Evolutionary conservation across 2,113 vertebrate genomes (phyloP).

Genomic region (Steatornis caripensis): DNA sequence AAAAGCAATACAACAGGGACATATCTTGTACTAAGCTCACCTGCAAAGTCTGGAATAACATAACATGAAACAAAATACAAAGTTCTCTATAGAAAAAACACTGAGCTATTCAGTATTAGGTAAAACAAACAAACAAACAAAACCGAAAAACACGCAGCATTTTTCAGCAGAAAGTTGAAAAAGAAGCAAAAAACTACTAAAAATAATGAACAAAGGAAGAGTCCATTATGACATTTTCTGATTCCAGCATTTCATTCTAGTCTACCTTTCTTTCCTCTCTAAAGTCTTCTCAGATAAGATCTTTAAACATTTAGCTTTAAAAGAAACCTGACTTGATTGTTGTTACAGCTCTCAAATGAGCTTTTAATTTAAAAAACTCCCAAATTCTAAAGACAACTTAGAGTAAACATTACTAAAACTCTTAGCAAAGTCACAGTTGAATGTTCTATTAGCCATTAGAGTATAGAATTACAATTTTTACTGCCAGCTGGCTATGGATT

Average conservation of each 20-base stretch:
- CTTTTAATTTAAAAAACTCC: not conserved
- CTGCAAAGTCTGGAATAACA: not conserved
- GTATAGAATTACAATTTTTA: not conserved
- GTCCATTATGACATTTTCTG: not conserved
- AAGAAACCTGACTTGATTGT: not conserved
- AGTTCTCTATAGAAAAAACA: not conserved
- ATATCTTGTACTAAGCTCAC: not conserved
- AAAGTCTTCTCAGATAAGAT: not conserved
- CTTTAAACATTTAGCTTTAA: not conserved
- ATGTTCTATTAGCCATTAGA: not conserved
- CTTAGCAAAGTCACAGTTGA: not conserved
- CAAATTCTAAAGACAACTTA: not conserved
- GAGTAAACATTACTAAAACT: not conserved
- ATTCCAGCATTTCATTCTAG: not conserved
- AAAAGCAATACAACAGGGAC: not conserved
- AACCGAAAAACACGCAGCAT: not conserved
- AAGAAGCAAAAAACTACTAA: not conserved
- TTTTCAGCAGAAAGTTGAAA: not conserved
- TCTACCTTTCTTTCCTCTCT: not conserved
- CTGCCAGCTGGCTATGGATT: not conserved
- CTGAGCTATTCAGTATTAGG: not conserved
- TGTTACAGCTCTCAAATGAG: not conserved
- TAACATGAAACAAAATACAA: not conserved
- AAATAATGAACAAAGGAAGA: not conserved
- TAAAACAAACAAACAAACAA: not conserved